Conservation (phyloP, 2,888 invertebrate genomes). For the Drosophila greeni region DNA sequence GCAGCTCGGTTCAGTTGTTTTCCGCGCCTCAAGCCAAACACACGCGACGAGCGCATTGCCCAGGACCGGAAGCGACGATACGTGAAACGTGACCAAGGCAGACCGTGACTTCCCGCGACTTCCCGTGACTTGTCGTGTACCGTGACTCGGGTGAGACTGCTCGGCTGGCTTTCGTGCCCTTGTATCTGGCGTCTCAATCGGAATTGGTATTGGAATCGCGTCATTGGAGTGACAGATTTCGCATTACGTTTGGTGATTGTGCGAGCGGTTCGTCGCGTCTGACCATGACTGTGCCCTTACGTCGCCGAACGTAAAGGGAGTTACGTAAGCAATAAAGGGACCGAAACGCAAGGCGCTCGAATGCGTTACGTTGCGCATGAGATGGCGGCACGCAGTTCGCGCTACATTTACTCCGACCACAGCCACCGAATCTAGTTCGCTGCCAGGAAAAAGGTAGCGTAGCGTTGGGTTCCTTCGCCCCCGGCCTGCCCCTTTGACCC, state of each 20-base stretch:
- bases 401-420: constrained; percentile 67
- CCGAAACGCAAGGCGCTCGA: constrained; percentile 53
- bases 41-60: constrained; percentile 44
- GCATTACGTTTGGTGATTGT: constrained; percentile 15
- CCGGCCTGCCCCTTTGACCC: constrained; percentile 5
- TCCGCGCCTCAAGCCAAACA: constrained; percentile 70
- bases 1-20: constrained; percentile 55
- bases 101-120: constrained; percentile 6
- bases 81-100: constrained; percentile 34
- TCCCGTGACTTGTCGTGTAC: neutral
- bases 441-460: constrained; percentile 56
- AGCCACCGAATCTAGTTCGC: constrained; percentile 62
- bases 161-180: constrained; percentile 29
- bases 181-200: constrained; percentile 27
- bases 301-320: constrained; percentile 17
- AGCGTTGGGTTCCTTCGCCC: constrained; percentile 7
- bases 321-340: constrained; percentile 27
- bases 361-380: constrained; percentile 68
- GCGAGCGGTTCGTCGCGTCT: constrained; percentile 22
- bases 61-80: constrained; percentile 5
- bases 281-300: constrained; percentile 25
- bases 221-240: constrained; percentile 39
- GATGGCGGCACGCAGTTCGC: constrained; percentile 74
- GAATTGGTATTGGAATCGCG: constrained; percentile 29
- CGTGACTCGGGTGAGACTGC: constrained; percentile 15